Percentiles rank a stretch among this genome's conserved stretches.
These are phyloP conservation scores for Arnoldichthys spilopterus DNA, from an alignment of 2,797 vertebrate genomes.

Conservation along the genomic window DNA sequence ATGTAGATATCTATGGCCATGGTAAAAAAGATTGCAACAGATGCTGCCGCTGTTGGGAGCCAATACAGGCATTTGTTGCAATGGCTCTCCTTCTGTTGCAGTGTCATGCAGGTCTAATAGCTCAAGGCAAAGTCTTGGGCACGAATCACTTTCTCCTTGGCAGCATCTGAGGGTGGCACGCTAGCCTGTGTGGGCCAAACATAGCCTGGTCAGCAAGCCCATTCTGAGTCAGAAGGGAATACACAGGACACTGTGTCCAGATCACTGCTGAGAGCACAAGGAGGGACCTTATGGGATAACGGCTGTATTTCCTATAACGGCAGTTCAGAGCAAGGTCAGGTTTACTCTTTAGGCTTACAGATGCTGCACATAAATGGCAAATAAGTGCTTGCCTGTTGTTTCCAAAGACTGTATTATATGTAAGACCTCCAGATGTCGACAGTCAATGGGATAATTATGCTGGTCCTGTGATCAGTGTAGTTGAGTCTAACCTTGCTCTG, in stretches of 20 bases:
- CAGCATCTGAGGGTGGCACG: conserved; percentile 64
- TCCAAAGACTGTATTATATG: neutral
- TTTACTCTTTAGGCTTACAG: conserved; percentile 29
- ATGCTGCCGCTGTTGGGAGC: conserved; percentile 73
- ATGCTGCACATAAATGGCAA: conserved; percentile 10
- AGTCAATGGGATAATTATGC: neutral
- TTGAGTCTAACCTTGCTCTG: conserved; percentile 2
- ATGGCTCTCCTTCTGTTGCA: conserved; percentile 79
- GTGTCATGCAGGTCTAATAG: conserved; percentile 72
- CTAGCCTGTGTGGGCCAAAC: conserved; percentile 60
- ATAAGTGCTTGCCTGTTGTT: conserved; percentile 2
- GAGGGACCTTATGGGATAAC: conserved; percentile 40
- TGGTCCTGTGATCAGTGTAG: neutral
- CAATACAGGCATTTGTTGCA: conserved; percentile 79
- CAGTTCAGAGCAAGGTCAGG: conserved; percentile 41
- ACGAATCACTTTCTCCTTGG: conserved; percentile 66
- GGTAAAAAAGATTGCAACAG: conserved; percentile 75
- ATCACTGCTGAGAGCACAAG: conserved; percentile 40
- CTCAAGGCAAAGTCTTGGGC: conserved; percentile 69
- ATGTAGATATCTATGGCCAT: conserved; percentile 75
- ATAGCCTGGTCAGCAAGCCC: conserved; percentile 59
- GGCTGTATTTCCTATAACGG: conserved; percentile 42
- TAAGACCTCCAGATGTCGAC: conserved; percentile 14
- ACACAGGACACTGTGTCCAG: conserved; percentile 51
- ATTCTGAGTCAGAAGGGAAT: conserved; percentile 53